Evolutionary conservation across 2,797 vertebrate species (phyloP), one percentile per base, ranked within the genome.

Genomic region (Valencia hispanica): DNA sequence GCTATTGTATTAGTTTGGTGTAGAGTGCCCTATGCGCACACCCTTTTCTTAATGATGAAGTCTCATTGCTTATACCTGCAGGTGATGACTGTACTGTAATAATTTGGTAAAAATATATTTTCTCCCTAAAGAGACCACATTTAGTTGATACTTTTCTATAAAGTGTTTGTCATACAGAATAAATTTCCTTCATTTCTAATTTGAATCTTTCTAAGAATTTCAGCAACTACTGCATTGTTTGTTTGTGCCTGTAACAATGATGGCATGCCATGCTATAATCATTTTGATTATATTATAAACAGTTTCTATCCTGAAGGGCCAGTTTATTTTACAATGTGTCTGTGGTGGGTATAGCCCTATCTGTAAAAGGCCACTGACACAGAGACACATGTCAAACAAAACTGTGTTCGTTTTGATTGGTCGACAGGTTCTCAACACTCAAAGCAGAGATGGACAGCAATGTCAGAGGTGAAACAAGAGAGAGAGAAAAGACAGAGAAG

Each of bases 281-380:
- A 86, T 84, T 47, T 15, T 59, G 0, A 55, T 55, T 36, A 50
- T 79, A 55, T 80, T 81, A 84, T 91, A 87, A 89, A 88, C 84
- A 77, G 70, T 90, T 92, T 90, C 78, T 30, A 45, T 84, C 81
- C 77, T 34, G 65, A 70, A 79, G 82, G 79, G 63, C 74, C 50
- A 81, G 82, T 87, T 94, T 88, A 94, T 93, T 94, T 89, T 79
- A 82, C 79, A 91, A 92, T 91, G 90, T 91, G 93, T 79, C 77
- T 55, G 22, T 4, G 50, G 86, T 68, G 82, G 81, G 83, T 87
- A 80, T 80, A 74, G 68, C 59, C 73, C 75, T 66, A 82, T 89
- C 87, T 59, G 80, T 91, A 85, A 86, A 75, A 80, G 78, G 78
- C 81, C 88, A 92, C 88, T 88, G 85, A 88, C 93, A 88, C 84